phyloP scores from a whole-genome alignment of 2,113 vertebrate species.

The Psilopogon haemacephalus region DNA sequence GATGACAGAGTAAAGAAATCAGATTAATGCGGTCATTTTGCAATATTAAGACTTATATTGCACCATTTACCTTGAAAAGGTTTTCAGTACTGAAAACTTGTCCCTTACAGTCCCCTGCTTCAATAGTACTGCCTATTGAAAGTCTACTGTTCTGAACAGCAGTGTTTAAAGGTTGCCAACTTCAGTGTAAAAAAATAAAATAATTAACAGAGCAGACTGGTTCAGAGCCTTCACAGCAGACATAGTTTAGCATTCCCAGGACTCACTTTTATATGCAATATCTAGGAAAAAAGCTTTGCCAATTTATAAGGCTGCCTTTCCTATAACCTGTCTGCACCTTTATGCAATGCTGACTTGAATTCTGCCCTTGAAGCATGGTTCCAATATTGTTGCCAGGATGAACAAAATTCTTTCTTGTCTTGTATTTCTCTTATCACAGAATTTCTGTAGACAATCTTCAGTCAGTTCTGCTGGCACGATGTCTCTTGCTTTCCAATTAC shows the following conservation, averaged over 20 bases:
- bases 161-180: slow-evolving; percentile 3
- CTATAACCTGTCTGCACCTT: background rate
- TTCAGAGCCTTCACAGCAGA: background rate
- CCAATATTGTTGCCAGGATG: background rate
- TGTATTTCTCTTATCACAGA: slow-evolving; percentile 2
- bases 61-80: slow-evolving; percentile 11
- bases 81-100: background rate
- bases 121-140: background rate
- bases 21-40: background rate
- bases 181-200: slow-evolving; percentile 32
- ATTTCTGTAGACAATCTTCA: background rate
- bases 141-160: background rate
- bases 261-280: background rate
- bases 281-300: background rate
- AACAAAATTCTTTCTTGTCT: background rate
- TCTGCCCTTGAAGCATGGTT: background rate
- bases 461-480: background rate
- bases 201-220: background rate
- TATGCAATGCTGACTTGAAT: background rate
- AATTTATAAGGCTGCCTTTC: background rate
- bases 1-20: background rate
- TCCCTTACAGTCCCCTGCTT: background rate
- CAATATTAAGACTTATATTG: background rate
- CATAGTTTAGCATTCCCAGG: background rate
- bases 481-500: slow-evolving; percentile 23